Evolutionary conservation across 1,140 invertebrate genomes (phyloP).

Genomic region (Philaenus spumarius): DNA sequence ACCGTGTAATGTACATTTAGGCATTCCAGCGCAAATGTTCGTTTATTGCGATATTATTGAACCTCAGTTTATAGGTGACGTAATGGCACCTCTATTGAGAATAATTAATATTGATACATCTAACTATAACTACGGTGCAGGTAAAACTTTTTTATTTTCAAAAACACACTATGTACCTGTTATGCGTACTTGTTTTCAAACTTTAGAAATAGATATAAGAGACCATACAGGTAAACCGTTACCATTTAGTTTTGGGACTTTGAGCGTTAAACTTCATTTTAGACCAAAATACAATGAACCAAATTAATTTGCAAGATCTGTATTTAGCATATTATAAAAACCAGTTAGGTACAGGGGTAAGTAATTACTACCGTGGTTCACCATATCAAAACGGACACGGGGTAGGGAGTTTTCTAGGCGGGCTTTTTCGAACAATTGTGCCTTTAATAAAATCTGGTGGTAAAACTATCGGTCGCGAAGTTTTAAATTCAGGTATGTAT

Average conservation of each 20-base stretch:
- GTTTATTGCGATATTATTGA: too few species aligned
- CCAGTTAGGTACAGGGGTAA: not conserved
- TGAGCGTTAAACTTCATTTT: not conserved
- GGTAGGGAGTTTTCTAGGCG: slow-evolving; percentile 3
- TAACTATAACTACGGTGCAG: not conserved
- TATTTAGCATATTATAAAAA: not conserved
- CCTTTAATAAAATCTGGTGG: not conserved
- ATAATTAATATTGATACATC: not conserved
- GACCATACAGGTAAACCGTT: not conserved
- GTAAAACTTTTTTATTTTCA: not conserved
- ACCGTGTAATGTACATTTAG: too few species aligned
- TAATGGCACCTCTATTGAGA: too few species aligned
- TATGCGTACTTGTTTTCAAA: not conserved
- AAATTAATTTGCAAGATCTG: not conserved
- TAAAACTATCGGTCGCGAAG: not conserved
- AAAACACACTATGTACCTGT: not conserved
- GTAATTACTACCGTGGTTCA: not conserved
- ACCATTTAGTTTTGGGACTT: slow-evolving; percentile 5
- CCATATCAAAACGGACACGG: not conserved
- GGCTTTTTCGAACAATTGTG: not conserved
- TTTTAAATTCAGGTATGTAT: not conserved
- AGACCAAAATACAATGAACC: not conserved
- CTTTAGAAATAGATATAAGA: slow-evolving; percentile 6
- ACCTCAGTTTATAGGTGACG: too few species aligned
- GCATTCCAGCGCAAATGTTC: too few species aligned